Conservation (phyloP, 2,797 vertebrate species). For the Onychomys arenicola region DNA sequence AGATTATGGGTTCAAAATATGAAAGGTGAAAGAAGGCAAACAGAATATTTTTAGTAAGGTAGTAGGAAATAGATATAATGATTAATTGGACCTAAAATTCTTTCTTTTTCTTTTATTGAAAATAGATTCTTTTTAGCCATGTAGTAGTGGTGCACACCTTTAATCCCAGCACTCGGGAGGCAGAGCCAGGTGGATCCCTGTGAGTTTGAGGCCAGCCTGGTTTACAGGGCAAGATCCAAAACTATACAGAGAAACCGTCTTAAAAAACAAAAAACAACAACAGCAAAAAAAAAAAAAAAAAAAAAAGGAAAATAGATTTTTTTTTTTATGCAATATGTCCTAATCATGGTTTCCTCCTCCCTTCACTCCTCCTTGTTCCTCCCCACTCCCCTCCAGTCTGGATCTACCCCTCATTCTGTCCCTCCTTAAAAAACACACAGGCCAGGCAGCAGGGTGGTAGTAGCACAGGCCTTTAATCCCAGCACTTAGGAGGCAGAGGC, state of each 20-base stretch:
- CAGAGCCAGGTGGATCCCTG: too few species aligned
- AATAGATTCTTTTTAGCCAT: neutral
- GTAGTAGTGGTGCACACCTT: too few species aligned
- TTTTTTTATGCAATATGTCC: neutral
- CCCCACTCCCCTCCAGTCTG: neutral
- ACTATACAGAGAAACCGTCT: too few species aligned
- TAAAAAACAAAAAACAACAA: too few species aligned
- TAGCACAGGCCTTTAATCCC: neutral
- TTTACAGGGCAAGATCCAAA: too few species aligned
- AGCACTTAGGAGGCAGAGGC: neutral
- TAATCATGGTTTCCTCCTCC: neutral
- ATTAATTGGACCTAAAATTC: constrained; percentile 9
- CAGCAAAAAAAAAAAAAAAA: too few species aligned
- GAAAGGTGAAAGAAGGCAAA: neutral
- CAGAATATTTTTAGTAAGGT: neutral
- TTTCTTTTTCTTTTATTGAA: neutral
- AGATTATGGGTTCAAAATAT: neutral
- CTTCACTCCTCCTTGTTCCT: neutral
- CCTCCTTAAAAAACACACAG: neutral
- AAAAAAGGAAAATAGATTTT: too few species aligned
- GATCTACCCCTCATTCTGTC: neutral
- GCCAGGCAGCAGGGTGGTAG: neutral
- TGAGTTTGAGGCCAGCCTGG: too few species aligned
- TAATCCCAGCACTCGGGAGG: too few species aligned
- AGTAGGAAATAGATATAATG: neutral